Conservation (phyloP, 2,888 invertebrate species). For the Xestia rhomboidea region DNA sequence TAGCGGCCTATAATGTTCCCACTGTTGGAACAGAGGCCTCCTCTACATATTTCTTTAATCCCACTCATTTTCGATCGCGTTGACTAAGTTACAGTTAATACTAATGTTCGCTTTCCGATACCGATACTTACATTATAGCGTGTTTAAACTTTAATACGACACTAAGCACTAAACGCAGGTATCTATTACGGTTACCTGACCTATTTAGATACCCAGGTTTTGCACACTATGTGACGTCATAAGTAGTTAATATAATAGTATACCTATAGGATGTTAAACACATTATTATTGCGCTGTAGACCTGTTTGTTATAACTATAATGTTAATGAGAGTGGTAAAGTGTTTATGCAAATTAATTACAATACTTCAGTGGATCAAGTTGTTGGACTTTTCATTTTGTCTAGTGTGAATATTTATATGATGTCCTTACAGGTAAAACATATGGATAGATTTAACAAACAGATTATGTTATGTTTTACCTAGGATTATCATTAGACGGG, state of each 20-base stretch:
- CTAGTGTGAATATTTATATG: background rate
- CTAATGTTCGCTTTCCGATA: slow-evolving; percentile 19
- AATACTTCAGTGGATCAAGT: background rate
- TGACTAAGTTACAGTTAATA: slow-evolving; percentile 2
- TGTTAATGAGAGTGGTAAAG: background rate
- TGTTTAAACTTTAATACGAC: slow-evolving; percentile 42
- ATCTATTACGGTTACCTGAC: slow-evolving; percentile 20
- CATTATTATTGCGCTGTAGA: slow-evolving; percentile 10
- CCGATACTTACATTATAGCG: slow-evolving; percentile 6
- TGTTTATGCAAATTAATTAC: background rate
- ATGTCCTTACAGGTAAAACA: background rate
- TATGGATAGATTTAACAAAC: too few relatives aligned
- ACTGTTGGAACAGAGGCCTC: too few relatives aligned
- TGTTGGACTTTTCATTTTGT: background rate
- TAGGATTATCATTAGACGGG: too few relatives aligned
- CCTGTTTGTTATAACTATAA: background rate
- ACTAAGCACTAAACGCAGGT: slow-evolving; percentile 36
- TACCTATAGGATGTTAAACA: slow-evolving; percentile 9
- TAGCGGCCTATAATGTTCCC: too few relatives aligned
- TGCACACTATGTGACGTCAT: slow-evolving; percentile 27
- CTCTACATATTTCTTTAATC: background rate
- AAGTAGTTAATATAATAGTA: slow-evolving; percentile 41
- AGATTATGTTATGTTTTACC: too few relatives aligned
- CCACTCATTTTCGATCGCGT: background rate
- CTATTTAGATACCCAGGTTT: slow-evolving; percentile 36